Evolutionary conservation across 2,888 invertebrate genomes (phyloP).

Genomic region (Zhuqinia jingwanae): DNA sequence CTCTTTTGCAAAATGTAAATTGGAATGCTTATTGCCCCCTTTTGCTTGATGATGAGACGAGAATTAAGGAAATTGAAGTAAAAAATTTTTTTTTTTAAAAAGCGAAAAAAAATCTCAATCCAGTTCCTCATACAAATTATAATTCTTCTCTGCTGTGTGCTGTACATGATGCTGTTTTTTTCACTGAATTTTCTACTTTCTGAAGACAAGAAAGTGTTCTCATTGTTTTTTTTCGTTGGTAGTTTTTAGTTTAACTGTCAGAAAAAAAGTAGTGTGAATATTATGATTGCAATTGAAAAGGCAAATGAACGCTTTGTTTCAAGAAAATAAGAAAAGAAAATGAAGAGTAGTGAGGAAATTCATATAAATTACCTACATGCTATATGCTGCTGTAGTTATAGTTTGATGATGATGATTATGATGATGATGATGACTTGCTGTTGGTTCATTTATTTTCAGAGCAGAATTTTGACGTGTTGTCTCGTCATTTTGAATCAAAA

Average conservation of each 20-base stretch:
- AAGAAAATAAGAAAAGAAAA: constrained; percentile 11
- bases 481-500: constrained; percentile 59
- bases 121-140: constrained; percentile 25
- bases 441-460: constrained; percentile 63
- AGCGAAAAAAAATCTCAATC: constrained; percentile 54
- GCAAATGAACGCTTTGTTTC: constrained; percentile 30
- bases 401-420: constrained; percentile 5
- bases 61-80: constrained; percentile 43
- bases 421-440: constrained; percentile 52
- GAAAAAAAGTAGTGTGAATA: constrained; percentile 8
- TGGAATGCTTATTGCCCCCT: constrained; percentile 26
- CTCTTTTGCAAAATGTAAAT: constrained; percentile 56
- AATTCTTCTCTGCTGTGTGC: background rate
- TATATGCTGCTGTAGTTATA: background rate
- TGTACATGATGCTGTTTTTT: background rate
- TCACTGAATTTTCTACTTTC: constrained; percentile 29
- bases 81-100: constrained; percentile 53
- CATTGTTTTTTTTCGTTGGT: constrained; percentile 51
- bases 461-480: constrained; percentile 44
- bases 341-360: background rate
- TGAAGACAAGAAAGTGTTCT: constrained; percentile 43
- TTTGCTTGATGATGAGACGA: constrained; percentile 20
- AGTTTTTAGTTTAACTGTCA: constrained; percentile 5
- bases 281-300: constrained; percentile 15
- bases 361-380: too few species aligned